A percentile compares a stretch with the other conserved stretches of the same genome.
Evolutionary conservation across 1,140 invertebrate species (phyloP).

Genomic region (Arion vulgaris): DNA sequence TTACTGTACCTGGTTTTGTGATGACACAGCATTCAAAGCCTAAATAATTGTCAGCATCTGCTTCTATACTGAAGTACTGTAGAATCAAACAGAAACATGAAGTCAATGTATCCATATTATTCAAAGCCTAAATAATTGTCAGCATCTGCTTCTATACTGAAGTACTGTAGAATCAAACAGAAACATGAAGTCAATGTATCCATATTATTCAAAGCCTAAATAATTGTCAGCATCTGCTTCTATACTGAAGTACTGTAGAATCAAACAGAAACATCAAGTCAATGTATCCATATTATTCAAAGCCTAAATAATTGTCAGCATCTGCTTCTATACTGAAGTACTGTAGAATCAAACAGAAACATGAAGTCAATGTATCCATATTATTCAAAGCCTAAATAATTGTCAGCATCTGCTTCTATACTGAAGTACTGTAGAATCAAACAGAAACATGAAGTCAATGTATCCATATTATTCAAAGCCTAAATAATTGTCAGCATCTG

Average conservation of each 20-base stretch:
- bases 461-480: slow-evolving; percentile 67
- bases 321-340: slow-evolving; percentile 63
- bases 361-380: too few relatives aligned
- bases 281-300: slow-evolving; percentile 69
- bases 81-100: slow-evolving; percentile 31
- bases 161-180: slow-evolving; percentile 50
- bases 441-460: too few relatives aligned
- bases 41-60: slow-evolving; percentile 52
- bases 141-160: slow-evolving; percentile 59
- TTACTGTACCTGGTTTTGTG: slow-evolving; percentile 58
- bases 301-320: slow-evolving; percentile 51
- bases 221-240: slow-evolving; percentile 58
- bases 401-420: slow-evolving; percentile 60
- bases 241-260: slow-evolving; percentile 60
- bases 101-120: too few relatives aligned
- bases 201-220: slow-evolving; percentile 64
- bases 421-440: slow-evolving; percentile 55
- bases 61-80: slow-evolving; percentile 62
- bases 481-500: slow-evolving; percentile 52
- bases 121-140: slow-evolving; percentile 60
- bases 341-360: slow-evolving; percentile 46
- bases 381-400: slow-evolving; percentile 60
- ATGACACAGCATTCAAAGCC: slow-evolving; percentile 68
- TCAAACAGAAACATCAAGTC: too few relatives aligned
- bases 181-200: too few relatives aligned